Evolutionary conservation across 2,797 vertebrate genomes (phyloP), one percentile per base, ranked within the genome.

Genomic region (Schizopygopsis malacanthus): DNA sequence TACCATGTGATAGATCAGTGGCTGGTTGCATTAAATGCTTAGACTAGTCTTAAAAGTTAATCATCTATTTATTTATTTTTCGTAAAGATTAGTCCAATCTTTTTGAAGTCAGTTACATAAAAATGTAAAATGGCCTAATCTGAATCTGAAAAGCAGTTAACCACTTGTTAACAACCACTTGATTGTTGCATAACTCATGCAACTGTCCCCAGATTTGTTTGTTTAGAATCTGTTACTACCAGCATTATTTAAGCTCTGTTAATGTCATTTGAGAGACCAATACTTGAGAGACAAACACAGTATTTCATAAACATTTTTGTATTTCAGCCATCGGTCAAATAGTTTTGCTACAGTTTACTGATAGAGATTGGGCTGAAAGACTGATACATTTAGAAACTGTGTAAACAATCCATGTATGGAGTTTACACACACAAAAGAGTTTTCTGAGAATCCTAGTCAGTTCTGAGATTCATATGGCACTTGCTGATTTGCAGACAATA

Each of bases 401-500:
- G 16, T 20, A 25, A 52, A 28, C 41, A 28, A 7, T 25, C 47
- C 6, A 20, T 59, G 37, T 37, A 20, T 81, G 37, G 37, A 59
- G 28, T 41, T 82, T 72, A 45, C 11, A 9, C 39, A 45, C 15
- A 33, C n/a, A 59, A 59, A 59, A 59, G 18, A 61, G n/a, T 61
- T n/a, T 61, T 67, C 15, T 70, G 18, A 39, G 50, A 77, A 20
- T 18, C 13, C 39, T 1, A 61, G 22, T 61, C 67, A 43, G 50
- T 71, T 59, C 10, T 12, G 22, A 7, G 80, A 33, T 72, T 72
- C 22, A 63, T 50, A 13, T 39, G 18, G 18, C 15, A 41, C 20
- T 83, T 67, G 13, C 15, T 37, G 45, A 77, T 77, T 77, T 41
- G 3, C 22, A 77, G 54, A 84, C 59, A 77, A 83, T 63, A 76